phyloP scores from a whole-genome alignment of 2,888 invertebrate genomes.

The Drosophila barbarae region DNA sequence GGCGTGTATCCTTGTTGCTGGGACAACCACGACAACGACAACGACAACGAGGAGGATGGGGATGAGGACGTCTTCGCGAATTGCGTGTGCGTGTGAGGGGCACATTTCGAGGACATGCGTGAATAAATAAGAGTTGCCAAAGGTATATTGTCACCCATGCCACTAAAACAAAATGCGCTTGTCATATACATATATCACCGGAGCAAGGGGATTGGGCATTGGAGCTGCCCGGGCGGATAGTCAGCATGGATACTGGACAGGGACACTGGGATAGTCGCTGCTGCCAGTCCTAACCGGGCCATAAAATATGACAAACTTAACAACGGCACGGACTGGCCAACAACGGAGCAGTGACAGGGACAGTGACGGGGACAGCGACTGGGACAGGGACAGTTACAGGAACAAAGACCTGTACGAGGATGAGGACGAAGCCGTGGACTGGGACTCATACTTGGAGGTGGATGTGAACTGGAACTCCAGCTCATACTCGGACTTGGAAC shows the following conservation, averaged over 20 bases:
- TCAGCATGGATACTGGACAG: conserved; percentile 10
- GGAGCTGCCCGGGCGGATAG: conserved; percentile 9
- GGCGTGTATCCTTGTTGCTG: conserved; percentile 16
- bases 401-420: conserved; percentile 30
- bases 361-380: conserved; percentile 34
- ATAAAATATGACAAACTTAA: conserved; percentile 71
- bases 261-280: conserved; percentile 19
- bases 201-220: conserved; percentile 32
- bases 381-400: conserved; percentile 28
- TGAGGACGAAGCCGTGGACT: conserved; percentile 24
- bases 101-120: conserved; percentile 70
- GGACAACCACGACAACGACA: conserved; percentile 14
- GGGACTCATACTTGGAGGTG: background rate
- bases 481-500: background rate
- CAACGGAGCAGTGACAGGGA: conserved; percentile 50
- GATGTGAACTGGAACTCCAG: too few relatives aligned
- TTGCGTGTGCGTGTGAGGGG: conserved; percentile 70
- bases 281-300: conserved; percentile 62
- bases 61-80: conserved; percentile 34
- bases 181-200: conserved; percentile 71
- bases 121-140: conserved; percentile 70
- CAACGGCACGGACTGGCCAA: conserved; percentile 62
- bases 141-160: conserved; percentile 73
- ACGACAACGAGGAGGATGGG: conserved; percentile 4
- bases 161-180: conserved; percentile 70